Conservation (phyloP, 2,113 vertebrate species). For the Phocoena sinus region DNA sequence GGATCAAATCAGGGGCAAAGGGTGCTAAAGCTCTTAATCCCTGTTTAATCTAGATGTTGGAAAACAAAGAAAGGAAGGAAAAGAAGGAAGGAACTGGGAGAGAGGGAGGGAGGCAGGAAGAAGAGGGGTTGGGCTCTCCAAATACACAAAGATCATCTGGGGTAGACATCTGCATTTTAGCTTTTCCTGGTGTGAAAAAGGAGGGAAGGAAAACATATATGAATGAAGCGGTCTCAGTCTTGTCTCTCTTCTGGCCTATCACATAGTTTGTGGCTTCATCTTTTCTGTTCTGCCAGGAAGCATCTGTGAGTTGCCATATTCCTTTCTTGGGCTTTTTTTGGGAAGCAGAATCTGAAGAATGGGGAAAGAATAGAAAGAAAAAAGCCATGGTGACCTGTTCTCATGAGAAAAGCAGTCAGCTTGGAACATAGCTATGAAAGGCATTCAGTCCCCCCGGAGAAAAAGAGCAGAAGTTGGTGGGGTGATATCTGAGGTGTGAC, state of each 20-base stretch:
- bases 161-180: not conserved
- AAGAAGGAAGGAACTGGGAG: no score
- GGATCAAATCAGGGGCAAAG: not conserved
- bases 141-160: not conserved
- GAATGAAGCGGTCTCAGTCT: not conserved
- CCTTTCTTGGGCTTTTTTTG: not conserved
- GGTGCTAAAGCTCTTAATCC: not conserved
- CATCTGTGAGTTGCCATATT: not conserved
- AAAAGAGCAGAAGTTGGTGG: not conserved
- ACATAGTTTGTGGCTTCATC: not conserved
- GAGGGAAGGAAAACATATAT: not conserved
- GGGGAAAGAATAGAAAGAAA: not conserved
- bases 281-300: not conserved
- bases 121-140: not conserved
- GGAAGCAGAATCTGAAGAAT: constrained; percentile 3
- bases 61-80: not conserved
- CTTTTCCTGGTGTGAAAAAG: not conserved
- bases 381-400: not conserved
- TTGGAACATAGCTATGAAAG: not conserved
- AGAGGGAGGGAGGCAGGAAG: not conserved
- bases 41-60: not conserved
- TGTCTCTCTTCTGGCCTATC: not conserved
- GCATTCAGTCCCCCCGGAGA: not conserved
- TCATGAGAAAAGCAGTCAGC: not conserved
- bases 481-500: not conserved